Conservation (phyloP, 2,113 vertebrate species). For the Tretioscincus oriximinensis region DNA sequence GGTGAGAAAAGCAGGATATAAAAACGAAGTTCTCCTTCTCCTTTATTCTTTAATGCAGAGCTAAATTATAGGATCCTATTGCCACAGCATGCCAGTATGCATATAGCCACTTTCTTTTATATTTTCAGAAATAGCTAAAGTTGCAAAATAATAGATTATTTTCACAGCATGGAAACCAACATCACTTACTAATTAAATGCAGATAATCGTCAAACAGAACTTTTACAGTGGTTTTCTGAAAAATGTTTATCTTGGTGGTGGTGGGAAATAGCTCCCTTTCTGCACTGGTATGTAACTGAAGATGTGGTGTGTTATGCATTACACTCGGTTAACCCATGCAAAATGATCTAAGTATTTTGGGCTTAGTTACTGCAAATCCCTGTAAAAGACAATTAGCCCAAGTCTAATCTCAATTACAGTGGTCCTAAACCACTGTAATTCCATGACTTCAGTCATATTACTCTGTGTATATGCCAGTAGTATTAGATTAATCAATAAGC, state of each 20-base stretch:
- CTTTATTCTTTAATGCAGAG: too few relatives aligned
- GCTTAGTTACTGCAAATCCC: constrained; percentile 7
- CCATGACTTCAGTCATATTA: constrained; percentile 8
- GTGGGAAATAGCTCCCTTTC: neutral
- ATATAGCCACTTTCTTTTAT: neutral
- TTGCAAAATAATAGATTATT: neutral
- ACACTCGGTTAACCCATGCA: neutral
- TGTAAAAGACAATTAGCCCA: neutral
- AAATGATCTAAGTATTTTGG: neutral
- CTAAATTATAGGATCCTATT: too few relatives aligned
- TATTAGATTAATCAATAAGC: constrained; percentile 13
- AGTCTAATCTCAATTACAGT: constrained; percentile 9
- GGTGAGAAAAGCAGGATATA: too few relatives aligned
- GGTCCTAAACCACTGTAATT: constrained; percentile 11
- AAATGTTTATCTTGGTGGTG: neutral
- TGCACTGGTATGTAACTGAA: neutral
- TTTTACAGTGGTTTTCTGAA: too few relatives aligned
- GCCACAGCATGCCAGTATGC: too few relatives aligned
- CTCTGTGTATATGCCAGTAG: neutral
- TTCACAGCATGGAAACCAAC: neutral
- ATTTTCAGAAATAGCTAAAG: neutral
- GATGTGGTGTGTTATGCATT: neutral
- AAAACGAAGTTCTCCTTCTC: too few relatives aligned
- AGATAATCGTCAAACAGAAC: neutral
- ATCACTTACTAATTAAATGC: neutral